Evolutionary conservation across 2,888 invertebrate species (phyloP), one percentile per base, ranked within the genome.

Genomic region (Noctua pronuba): DNA sequence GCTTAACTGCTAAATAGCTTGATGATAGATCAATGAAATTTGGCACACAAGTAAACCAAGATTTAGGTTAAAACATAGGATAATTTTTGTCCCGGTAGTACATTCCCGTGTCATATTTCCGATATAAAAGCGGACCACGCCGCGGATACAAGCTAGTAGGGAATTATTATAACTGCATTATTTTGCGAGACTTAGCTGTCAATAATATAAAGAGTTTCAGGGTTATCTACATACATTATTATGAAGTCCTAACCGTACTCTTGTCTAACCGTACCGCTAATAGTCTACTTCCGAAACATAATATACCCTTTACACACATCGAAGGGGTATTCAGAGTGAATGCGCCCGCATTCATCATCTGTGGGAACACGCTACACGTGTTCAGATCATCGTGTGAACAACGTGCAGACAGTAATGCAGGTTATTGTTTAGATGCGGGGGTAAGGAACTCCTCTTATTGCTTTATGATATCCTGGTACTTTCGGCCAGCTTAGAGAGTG

Each of bases 361-460:
- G 92, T 94, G 94, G 92, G 94, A 94, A 94, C 92, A 88, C 76
- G 79, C 87, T 88, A 94, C 95, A 95, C 95, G 95, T 95, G 95
- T 94, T 93, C 90, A 66, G 80, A 86, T 87, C 86, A 90, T 79
- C 75, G 73, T 94, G 94, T 94, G 94, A 94, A 94, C 93, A 91
- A 87, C 90, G 90, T 91, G 92, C 92, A 94, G 83, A 83, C 83
- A 71, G 86, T 83, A 83, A 82, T 85, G 85, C 86, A 86, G 87
- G 91, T 86, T 88, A 87, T 91, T 92, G 91, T 92, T 89, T 89
- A 88, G 85, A 88, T 60, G 75, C 49, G 76, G 80, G 83, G 81
- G 82, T 85, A 84, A 80, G 72, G 73, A 86, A 86, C 82, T 85
- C 73, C 41, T 84, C 82, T 80, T 83, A 65, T 79, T 83, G 77